These are phyloP conservation scores for Serripes groenlandicus DNA, from an alignment of 2,888 invertebrate species.

Conservation along the genomic window DNA sequence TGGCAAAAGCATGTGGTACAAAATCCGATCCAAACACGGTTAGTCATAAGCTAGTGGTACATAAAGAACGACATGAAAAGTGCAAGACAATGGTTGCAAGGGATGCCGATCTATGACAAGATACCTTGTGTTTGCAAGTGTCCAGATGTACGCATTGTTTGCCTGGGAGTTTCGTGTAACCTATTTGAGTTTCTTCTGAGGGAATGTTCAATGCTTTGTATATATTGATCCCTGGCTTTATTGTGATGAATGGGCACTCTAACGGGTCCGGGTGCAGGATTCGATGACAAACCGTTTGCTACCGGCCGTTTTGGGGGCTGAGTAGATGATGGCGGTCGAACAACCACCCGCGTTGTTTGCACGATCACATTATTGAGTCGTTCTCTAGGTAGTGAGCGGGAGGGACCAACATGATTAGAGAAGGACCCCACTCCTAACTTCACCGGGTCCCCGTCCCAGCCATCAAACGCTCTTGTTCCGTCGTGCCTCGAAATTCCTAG, in stretches of 20 bases:
- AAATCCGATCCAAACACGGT: too few relatives aligned
- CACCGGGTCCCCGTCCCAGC: constrained; percentile 21
- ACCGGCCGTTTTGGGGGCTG: not conserved
- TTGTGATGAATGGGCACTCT: not conserved
- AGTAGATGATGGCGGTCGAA: not conserved
- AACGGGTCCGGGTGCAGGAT: not conserved
- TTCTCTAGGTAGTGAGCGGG: not conserved
- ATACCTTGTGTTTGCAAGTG: not conserved
- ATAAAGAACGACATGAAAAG: too few relatives aligned
- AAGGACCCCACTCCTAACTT: constrained; percentile 6
- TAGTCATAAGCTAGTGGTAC: too few relatives aligned
- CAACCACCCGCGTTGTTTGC: constrained; percentile 3
- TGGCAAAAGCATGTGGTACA: too few relatives aligned
- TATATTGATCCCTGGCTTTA: not conserved
- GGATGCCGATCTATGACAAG: too few relatives aligned
- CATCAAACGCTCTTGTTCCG: constrained; percentile 19
- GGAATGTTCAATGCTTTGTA: not conserved
- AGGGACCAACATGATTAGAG: not conserved
- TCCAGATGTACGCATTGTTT: too few relatives aligned
- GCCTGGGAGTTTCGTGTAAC: too few relatives aligned
- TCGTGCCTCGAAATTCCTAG: constrained; percentile 13
- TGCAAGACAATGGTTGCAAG: too few relatives aligned
- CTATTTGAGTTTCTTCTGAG: too few relatives aligned
- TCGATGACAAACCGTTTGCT: not conserved
- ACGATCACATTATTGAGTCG: too few relatives aligned